Base-by-base conservation (phyloP, 2,113 vertebrate species). In the Perca schrenkii region DNA sequence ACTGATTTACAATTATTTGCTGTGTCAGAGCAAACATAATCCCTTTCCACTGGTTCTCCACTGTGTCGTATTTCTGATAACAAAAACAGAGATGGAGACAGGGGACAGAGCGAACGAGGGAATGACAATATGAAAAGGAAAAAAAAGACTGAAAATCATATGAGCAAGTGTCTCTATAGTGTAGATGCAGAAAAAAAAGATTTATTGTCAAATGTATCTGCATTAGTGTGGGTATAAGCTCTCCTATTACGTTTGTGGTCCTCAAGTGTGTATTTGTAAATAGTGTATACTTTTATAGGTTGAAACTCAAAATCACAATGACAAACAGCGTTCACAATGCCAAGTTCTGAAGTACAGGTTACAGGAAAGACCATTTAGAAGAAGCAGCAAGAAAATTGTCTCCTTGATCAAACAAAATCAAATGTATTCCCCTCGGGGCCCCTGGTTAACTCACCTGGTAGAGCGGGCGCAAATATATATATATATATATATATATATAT, bases 1-100 rank as follows among this genome's bases (percentile, higher is more conserved):
- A 92, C 87, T 85, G 90, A 90, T 91, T 88, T 84, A 72, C 84
- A 61, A 84, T 89, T 63, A 82, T 49, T 36, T 52, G 58, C 62
- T 66, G 58, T 58, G 63, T 86, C 53, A 63, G 66, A 76, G 49
- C 16, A 4, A 67, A 62, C 69, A 43, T 64, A 50, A 53, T 47
- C 19, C 40, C 21, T 40, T 17, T 34, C 25, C 43, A 28, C 43
- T 61, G 46, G 36, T 47, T 63, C 71, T 5, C 10, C 17, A 66
- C 25, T 31, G 43, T 36, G 11, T 62, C 73, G 60, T 70, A 67
- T 28, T 63, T 80, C 40, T 22, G 43, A 67, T 22, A 16, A 14
- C 25, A 25, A 52, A 68, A 58, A 31, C 4, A 56, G 64, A 11
- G 12, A 14, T 19, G 50, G 56, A 57, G 40, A 77, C 5, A 16